These are phyloP conservation scores for Amphiprion percula DNA, from an alignment of 2,113 vertebrate genomes.

Conservation along the genomic window DNA sequence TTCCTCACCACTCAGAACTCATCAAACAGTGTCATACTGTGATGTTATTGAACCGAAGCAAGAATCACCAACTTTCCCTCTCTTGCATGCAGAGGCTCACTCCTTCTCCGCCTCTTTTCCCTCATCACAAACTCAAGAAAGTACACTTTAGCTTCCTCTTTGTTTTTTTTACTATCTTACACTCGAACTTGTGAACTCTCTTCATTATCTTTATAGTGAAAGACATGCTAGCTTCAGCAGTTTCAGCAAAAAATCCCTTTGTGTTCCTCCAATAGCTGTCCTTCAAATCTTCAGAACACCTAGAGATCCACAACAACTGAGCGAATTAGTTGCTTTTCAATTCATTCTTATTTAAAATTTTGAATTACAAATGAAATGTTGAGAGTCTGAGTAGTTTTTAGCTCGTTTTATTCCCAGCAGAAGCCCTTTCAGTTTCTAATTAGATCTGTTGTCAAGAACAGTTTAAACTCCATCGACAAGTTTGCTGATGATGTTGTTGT, in stretches of 20 bases:
- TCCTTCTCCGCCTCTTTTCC: neutral
- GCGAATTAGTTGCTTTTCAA: neutral
- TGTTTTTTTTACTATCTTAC: neutral
- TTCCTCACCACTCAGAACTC: too few relatives aligned
- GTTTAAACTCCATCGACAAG: neutral
- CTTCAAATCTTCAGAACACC: constrained; percentile 7
- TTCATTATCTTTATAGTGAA: constrained; percentile 7
- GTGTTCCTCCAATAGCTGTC: constrained; percentile 9
- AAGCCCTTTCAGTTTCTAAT: neutral
- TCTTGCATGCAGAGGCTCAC: constrained; percentile 8
- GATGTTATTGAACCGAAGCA: constrained; percentile 1
- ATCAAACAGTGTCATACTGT: too few relatives aligned
- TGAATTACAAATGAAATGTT: neutral
- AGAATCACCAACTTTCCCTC: neutral
- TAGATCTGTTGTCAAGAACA: neutral
- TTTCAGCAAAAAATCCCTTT: constrained; percentile 1
- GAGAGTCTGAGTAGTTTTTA: too few relatives aligned
- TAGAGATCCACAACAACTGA: neutral
- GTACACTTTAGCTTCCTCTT: neutral
- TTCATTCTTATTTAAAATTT: neutral
- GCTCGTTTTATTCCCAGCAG: neutral
- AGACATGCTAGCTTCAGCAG: constrained; percentile 19
- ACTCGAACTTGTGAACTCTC: constrained; percentile 23
- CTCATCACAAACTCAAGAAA: neutral
- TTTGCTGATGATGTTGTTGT: neutral